Evolutionary conservation across 2,888 invertebrate genomes (phyloP).

Genomic region (Xestia sexstrigata): DNA sequence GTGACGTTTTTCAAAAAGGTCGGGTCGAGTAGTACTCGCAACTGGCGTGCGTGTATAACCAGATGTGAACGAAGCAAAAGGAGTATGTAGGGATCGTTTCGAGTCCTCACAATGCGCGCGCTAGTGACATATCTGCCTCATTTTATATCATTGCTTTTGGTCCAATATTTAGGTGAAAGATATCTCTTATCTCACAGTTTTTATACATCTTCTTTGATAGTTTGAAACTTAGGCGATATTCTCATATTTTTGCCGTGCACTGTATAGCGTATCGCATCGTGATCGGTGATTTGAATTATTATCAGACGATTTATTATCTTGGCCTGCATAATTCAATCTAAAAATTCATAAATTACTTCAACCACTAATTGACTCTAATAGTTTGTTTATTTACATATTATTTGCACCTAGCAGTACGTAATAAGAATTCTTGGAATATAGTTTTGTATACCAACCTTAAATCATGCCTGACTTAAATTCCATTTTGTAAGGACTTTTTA

Average conservation of each 20-base stretch:
- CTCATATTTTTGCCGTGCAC: slow-evolving; percentile 8
- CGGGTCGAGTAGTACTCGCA: no score
- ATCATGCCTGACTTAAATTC: neutral
- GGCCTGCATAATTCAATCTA: slow-evolving; percentile 11
- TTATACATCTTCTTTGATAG: no score
- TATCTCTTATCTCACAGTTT: no score
- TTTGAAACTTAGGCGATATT: neutral
- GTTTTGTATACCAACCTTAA: neutral
- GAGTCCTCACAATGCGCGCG: no score
- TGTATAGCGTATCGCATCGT: slow-evolving; percentile 2
- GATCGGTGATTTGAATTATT: slow-evolving; percentile 32
- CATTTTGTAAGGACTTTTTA: neutral
- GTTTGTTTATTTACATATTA: slow-evolving; percentile 43
- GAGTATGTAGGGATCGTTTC: no score
- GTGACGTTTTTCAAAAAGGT: no score
- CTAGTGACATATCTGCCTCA: no score
- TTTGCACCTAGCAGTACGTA: neutral
- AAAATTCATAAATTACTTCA: slow-evolving; percentile 28
- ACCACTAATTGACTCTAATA: slow-evolving; percentile 27
- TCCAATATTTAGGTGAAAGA: no score
- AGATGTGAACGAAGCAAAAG: no score
- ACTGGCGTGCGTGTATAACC: no score
- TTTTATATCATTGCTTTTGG: no score
- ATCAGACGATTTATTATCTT: slow-evolving; percentile 31
- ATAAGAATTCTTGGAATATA: slow-evolving; percentile 13